Conservation (phyloP, 1,140 invertebrate species). For the Anadara kagoshimensis region DNA sequence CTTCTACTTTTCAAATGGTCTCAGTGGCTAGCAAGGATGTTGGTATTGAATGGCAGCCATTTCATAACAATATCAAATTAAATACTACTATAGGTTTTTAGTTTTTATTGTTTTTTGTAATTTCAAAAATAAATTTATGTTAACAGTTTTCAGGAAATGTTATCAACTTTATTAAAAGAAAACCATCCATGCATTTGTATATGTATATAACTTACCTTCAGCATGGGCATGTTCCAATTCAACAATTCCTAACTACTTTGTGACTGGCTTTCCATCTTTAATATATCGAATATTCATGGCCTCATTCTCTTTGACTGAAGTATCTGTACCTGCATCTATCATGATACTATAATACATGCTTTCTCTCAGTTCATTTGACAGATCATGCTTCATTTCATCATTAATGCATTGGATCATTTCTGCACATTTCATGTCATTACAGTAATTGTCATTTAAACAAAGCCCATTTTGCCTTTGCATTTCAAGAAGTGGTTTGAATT, state of each 20-base stretch:
- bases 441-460: background rate
- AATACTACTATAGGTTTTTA: no score
- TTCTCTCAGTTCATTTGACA: background rate
- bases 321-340: conserved; percentile 14
- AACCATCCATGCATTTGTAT: no score
- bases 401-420: background rate
- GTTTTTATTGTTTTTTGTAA: no score
- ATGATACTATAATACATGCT: background rate
- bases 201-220: conserved; percentile 10
- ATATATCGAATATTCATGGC: background rate
- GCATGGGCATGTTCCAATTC: conserved; percentile 1
- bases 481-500: background rate
- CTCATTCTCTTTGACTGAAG: conserved; percentile 7
- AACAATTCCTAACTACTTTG: background rate
- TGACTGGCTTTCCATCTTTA: background rate
- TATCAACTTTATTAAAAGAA: no score
- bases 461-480: conserved; percentile 9
- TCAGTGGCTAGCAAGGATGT: no score
- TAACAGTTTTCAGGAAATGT: no score
- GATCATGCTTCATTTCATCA: background rate
- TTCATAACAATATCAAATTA: no score
- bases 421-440: conserved; percentile 6
- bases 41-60: no score
- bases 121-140: no score
- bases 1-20: no score